Evolutionary conservation across 2,888 invertebrate genomes (phyloP), one percentile per base, ranked within the genome.

Genomic region (Hedychridium roseum): DNA sequence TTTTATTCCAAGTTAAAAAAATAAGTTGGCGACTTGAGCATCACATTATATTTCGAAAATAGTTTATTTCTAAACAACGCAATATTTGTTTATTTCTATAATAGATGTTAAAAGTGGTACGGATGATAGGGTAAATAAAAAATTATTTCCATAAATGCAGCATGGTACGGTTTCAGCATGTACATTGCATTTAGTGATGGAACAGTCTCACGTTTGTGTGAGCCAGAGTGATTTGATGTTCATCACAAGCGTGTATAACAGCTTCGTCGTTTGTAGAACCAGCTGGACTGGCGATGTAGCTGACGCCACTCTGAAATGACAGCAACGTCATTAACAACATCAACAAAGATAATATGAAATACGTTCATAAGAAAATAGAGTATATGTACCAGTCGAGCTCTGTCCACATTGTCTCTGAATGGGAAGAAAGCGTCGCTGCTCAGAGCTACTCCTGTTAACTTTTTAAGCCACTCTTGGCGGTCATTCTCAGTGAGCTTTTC

Each of bases 391-490:
- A 92, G 86, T 60, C 85, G 83, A 35, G 97, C 96, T 57, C 97
- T 84, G 76, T 98, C 97, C 44, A 99, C 90, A 72, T 97, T 98
- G 75, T 99, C 98, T 60, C 97, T 85, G 85, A 98, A 98, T 18
- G 98, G 98, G 82, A 99, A 97, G 84, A 98, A 99, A 0, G 97
- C 98, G 80, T 99, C 98, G 0, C 97, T 97, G 11, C 92, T 92
- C 15, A 98, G 83, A 2, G 92, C 90, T 20, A 94, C 93, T 17
- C 88, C 88, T 53, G 84, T 86, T 68, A 95, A 80, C 76, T 87
- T 82, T 43, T 80, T 81, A 16, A 88, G 71, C 93, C 93, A 94
- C 2, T 84, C 84, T 0, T 80, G 76, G 49, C 85, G 85, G 60
- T 92, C 89, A 27, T 82, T 79, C 35, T 85, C 83, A 0, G 89